A percentile compares a stretch with the other conserved stretches of the same genome.
phyloP scores from a whole-genome alignment of 2,888 invertebrate genomes.

The Rhorus exstirpatorius region DNA sequence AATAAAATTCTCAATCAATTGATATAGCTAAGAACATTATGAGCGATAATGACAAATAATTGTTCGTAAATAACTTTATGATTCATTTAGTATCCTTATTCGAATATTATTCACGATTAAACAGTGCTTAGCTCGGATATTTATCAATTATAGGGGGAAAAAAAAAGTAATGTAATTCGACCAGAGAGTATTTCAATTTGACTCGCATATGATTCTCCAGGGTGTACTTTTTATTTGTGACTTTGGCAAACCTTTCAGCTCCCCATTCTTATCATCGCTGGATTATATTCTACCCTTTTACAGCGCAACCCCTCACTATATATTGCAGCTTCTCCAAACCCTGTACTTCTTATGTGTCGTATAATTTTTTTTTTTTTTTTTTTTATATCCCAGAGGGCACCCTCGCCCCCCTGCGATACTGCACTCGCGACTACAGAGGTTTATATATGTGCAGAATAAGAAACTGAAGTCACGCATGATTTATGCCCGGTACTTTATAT shows the following conservation, averaged over 20 bases:
- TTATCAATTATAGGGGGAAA: conserved; percentile 34
- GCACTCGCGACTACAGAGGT: conserved; percentile 14
- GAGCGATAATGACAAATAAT: background rate
- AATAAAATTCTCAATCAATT: background rate
- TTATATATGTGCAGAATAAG: conserved; percentile 51
- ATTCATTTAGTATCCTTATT: background rate
- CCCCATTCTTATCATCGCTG: conserved; percentile 22
- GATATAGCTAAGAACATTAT: background rate
- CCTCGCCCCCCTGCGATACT: conserved; percentile 18
- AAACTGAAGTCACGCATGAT: conserved; percentile 74
- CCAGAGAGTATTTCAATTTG: background rate
- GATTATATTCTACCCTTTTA: conserved; percentile 16
- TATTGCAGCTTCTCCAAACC: background rate
- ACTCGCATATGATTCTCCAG: background rate
- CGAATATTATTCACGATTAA: background rate
- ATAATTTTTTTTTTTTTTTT: conserved; percentile 57
- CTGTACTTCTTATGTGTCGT: conserved; percentile 15
- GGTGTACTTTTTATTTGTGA: background rate
- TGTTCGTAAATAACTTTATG: background rate
- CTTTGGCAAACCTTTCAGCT: background rate
- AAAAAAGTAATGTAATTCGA: background rate
- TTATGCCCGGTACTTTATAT: conserved; percentile 71
- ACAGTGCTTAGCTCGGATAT: conserved; percentile 63
- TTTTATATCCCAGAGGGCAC: conserved; percentile 34
- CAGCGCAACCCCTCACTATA: background rate